These are phyloP conservation scores for Phytoseiulus persimilis DNA, from an alignment of 2,888 invertebrate genomes.

Conservation along the genomic window DNA sequence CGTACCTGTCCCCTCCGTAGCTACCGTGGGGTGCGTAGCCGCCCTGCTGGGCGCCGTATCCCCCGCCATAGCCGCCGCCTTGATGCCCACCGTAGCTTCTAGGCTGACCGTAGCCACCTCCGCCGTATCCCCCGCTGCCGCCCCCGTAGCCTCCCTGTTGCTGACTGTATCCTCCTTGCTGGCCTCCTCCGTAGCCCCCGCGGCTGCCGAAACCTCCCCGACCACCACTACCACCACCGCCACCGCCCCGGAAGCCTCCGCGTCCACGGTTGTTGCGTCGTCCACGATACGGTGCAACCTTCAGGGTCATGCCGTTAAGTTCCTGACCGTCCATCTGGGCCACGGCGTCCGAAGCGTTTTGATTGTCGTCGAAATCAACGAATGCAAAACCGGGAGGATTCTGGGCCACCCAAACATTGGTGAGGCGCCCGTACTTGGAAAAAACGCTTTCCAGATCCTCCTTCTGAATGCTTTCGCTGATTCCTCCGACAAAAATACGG, in stretches of 20 bases:
- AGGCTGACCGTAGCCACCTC: background rate
- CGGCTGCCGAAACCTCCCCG: constrained; percentile 54
- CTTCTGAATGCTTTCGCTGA: constrained; percentile 78
- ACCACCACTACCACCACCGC: constrained; percentile 58
- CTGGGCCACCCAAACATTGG: constrained; percentile 85
- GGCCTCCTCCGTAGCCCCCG: constrained; percentile 52
- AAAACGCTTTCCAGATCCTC: constrained; percentile 84
- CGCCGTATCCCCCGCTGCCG: constrained; percentile 50
- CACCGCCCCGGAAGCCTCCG: constrained; percentile 57
- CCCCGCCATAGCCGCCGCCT: constrained; percentile 48
- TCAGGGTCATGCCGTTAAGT: constrained; percentile 73
- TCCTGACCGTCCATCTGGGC: constrained; percentile 78
- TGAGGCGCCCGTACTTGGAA: constrained; percentile 80
- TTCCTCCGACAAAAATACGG: constrained; percentile 58
- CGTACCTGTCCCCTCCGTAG: constrained; percentile 45
- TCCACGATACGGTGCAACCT: constrained; percentile 72
- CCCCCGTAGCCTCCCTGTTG: constrained; percentile 53
- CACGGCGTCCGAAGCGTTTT: constrained; percentile 81
- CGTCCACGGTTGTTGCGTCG: constrained; percentile 46
- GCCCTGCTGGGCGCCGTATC: constrained; percentile 53
- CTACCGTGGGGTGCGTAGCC: constrained; percentile 41
- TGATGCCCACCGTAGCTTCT: constrained; percentile 41
- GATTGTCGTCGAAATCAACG: constrained; percentile 78
- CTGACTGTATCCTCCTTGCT: constrained; percentile 46
- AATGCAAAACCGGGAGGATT: constrained; percentile 90